Evolutionary conservation across 2,888 invertebrate genomes (phyloP), one percentile per base, ranked within the genome.

Genomic region (Sipunculus nudus): DNA sequence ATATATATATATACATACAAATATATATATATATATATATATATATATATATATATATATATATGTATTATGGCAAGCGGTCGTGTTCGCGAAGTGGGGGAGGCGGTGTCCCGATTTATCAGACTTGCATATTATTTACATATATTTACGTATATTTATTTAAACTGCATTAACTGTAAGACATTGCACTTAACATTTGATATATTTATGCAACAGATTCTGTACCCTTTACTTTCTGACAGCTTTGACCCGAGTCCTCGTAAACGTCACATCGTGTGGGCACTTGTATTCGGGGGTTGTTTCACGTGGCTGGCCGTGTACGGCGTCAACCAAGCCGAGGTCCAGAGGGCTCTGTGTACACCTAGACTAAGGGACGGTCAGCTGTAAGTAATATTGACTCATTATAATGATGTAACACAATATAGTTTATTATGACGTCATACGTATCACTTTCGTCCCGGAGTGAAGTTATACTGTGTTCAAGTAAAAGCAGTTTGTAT

Each of bases 231-330:
- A 16, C 16, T 16, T 45, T 39, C 10, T 58, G 47, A 2, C 43
- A 77, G 75, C 52, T 88, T 92, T 85, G 88, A 92, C 80, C 88
- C 90, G 0, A 88, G 89, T 79, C 93, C 92, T 1, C 91, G 92
- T 0, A 88, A 90, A 0, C 88, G 94, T 0, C 94, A 95, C 78
- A 92, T 92, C 21, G 90, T 94, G 68, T 96, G 94, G 93, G 87
- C 89, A 2, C 88, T 92, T 1, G 77, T 91, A 8, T 84, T 93
- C 59, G 96, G 95, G n/a, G 94, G 94, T 2, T 92, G 92, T n/a
- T 89, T 95, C 79, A 94, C 93, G 76, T 95, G 94, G 94, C 88
- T 92, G 53, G 91, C 93, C 50, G 90, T 95, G 88, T 95, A 93
- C 83, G 93, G 92, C 79, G 92, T 93, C 38, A 95, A 95, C 84